phyloP scores from a whole-genome alignment of 2,113 vertebrate genomes.

The Phaetusa simplex region DNA sequence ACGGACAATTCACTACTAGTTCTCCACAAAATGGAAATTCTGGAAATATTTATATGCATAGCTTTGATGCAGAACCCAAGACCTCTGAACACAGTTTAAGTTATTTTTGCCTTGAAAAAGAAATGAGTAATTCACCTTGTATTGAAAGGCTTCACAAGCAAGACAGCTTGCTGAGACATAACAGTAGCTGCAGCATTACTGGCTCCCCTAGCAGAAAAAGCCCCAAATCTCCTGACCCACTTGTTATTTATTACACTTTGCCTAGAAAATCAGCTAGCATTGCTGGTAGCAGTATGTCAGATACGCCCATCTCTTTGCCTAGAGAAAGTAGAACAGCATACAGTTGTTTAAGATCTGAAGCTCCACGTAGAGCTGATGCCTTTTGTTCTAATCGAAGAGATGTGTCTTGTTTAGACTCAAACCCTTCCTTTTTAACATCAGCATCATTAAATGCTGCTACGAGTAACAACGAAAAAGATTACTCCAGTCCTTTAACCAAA shows the following conservation, averaged over 20 bases:
- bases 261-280: conserved; percentile 70
- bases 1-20: neutral
- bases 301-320: conserved; percentile 17
- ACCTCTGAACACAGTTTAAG: neutral
- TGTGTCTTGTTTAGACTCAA: neutral
- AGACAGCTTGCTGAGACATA: neutral
- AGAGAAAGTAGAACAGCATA: conserved; percentile 3
- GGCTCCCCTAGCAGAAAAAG: neutral
- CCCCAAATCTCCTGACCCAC: conserved; percentile 4
- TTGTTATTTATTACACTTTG: conserved; percentile 62
- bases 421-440: neutral
- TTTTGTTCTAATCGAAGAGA: conserved; percentile 4
- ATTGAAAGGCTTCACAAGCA: conserved; percentile 40
- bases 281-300: conserved; percentile 22
- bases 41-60: neutral
- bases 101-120: conserved; percentile 48
- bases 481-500: neutral
- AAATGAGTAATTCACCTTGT: conserved; percentile 8
- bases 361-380: neutral
- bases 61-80: neutral
- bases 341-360: neutral
- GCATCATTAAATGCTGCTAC: neutral
- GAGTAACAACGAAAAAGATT: neutral
- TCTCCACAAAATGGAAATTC: neutral
- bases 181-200: neutral